A percentile compares a stretch with the other conserved stretches of the same genome.
These are phyloP conservation scores for Cephalopachus bancanus DNA, from an alignment of 2,797 vertebrate species.

Conservation along the genomic window DNA sequence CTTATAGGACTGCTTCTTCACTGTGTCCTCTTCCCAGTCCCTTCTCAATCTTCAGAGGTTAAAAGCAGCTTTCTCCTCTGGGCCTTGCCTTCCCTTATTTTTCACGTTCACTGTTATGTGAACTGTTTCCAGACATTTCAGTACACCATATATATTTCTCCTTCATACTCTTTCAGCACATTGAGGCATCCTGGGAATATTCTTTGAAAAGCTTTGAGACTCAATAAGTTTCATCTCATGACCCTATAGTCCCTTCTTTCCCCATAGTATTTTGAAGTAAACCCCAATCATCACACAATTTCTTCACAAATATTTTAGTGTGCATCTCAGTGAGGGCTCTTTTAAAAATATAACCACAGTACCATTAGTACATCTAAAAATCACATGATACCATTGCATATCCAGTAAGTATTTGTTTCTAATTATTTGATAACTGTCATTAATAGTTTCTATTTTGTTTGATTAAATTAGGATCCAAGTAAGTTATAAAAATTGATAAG, in stretches of 20 bases:
- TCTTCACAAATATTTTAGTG: slow-evolving; percentile 9
- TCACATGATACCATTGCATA: neutral
- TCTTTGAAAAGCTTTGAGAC: neutral
- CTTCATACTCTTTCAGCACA: neutral
- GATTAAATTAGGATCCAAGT: neutral
- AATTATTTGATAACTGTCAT: neutral
- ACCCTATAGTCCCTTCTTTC: neutral
- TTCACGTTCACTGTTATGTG: neutral
- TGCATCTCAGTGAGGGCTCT: neutral
- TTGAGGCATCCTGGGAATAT: neutral
- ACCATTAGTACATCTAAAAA: neutral
- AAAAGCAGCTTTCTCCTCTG: neutral
- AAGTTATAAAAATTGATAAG: neutral
- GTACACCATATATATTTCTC: neutral
- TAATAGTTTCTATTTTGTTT: neutral
- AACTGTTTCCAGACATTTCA: neutral
- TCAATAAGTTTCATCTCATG: neutral
- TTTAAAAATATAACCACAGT: neutral
- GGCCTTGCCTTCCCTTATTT: no score
- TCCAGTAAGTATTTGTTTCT: slow-evolving; percentile 1
- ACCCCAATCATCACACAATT: neutral
- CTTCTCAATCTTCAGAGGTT: neutral
- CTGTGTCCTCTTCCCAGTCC: neutral
- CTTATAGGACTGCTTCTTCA: neutral
- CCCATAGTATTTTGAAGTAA: slow-evolving; percentile 19